Base-by-base conservation (phyloP, 2,888 invertebrate genomes). In the Lacanobia wlatinum region DNA sequence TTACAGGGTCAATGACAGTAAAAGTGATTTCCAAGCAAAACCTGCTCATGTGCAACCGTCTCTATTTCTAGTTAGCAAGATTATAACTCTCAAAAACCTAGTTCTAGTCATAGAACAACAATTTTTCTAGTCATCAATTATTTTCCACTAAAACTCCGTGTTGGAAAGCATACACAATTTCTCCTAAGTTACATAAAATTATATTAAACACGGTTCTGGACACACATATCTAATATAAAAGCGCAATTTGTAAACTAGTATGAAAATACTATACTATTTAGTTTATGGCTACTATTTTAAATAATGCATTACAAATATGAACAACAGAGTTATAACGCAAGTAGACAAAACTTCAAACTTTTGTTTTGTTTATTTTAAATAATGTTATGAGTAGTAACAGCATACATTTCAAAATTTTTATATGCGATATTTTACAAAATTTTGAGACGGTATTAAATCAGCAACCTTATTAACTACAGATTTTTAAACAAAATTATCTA, bases 131-230 rank as follows among this genome's bases (percentile, higher is more conserved):
- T 34, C 6, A 34, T 12, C 18, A 46, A 43, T 43, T 10, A 58
- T 52, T 53, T 52, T 43, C 14, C 28, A 58, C 1, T 16, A n/a
- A 46, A 38, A 43, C 5, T 16, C 21, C 2, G 8, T 28, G 14
- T 38, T 55, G 2, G 18, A 18, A 34, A 21, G 7, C n/a, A 46
- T 4, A 46, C 6, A 65, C 34, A n/a, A 65, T 10, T 7, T 46
- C 10, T 60, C 34, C 48, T 48, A 59, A 70, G 43, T 38, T n/a
- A 16, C 14, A 46, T 55, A 21, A 4, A 28, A 34, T 50, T 34
- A 23, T 9, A 2, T n/a, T 38, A 21, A 1, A 12, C n/a, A 71
- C n/a, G 18, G 18, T 72, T 73, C 40, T n/a, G n/a, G 43, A 63
- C n/a, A 43, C 9, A 58, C 23, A 0, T 6, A n/a, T 34, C 55